Conservation (phyloP, 2,113 vertebrate genomes). For the Upupa epops region DNA sequence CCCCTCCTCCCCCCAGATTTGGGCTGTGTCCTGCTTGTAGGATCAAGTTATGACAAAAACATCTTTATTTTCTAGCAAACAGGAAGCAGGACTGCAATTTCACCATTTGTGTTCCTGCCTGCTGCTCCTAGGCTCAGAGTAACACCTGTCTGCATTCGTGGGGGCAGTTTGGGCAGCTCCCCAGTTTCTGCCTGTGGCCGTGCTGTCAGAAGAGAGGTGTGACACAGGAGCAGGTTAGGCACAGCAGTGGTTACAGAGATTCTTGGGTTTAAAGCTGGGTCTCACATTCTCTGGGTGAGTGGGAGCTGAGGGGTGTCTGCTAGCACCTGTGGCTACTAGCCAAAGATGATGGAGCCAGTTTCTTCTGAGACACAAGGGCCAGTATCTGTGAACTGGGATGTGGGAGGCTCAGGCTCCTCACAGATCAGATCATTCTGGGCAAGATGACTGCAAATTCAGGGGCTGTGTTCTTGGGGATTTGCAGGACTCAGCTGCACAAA, state of each 20-base stretch:
- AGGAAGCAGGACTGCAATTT: neutral
- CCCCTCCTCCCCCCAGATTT: rapidly evolving
- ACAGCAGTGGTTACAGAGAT: rapidly evolving
- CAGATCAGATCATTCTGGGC: neutral
- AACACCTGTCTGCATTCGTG: rapidly evolving
- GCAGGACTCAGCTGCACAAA: neutral
- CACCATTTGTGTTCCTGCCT: rapidly evolving
- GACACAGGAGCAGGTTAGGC: neutral
- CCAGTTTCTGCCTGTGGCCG: rapidly evolving
- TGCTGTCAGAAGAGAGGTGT: neutral
- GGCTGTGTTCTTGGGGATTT: neutral
- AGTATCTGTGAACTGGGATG: neutral
- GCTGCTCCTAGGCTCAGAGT: neutral
- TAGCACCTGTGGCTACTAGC: neutral
- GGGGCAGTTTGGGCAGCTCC: neutral
- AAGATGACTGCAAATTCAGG: neutral
- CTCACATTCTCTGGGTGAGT: neutral
- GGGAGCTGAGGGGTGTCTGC: neutral
- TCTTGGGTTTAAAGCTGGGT: neutral
- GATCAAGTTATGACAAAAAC: neutral
- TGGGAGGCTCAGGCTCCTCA: neutral
- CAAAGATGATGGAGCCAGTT: neutral
- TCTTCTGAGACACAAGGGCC: too few relatives aligned
- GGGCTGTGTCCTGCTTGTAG: neutral
- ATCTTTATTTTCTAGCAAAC: neutral